These are phyloP conservation scores for Melanotaenia boesemani DNA, from an alignment of 2,797 vertebrate genomes.

Conservation along the genomic window DNA sequence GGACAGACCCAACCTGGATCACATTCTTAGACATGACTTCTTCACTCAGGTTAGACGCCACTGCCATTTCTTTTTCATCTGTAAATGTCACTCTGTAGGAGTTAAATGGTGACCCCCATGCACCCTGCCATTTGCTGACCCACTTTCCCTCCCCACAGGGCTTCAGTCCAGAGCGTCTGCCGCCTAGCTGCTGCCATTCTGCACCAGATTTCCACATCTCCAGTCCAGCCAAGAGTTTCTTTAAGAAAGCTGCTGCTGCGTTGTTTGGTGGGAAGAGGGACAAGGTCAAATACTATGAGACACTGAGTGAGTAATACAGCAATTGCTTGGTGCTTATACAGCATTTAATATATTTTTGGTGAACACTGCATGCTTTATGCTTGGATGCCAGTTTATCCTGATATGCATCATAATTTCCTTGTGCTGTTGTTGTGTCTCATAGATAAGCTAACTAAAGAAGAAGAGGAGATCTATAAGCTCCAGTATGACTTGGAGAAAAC, in stretches of 20 bases:
- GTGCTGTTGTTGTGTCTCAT: slow-evolving; percentile 23
- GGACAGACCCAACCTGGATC: slow-evolving; percentile 92
- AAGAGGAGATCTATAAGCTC: slow-evolving; percentile 97
- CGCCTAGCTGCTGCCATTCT: slow-evolving; percentile 93
- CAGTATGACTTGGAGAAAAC: slow-evolving; percentile 93
- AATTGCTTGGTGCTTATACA: too few relatives aligned
- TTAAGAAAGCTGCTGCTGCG: slow-evolving; percentile 97
- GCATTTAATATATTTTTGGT: background rate
- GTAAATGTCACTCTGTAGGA: slow-evolving; percentile 46
- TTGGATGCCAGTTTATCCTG: background rate
- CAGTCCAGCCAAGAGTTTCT: slow-evolving; percentile 98
- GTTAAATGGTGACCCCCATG: slow-evolving; percentile 35
- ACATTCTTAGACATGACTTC: slow-evolving; percentile 95
- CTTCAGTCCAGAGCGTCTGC: slow-evolving; percentile 94
- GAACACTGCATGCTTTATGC: background rate
- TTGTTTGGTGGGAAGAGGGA: slow-evolving; percentile 97
- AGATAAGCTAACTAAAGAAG: slow-evolving; percentile 95
- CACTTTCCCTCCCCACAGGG: slow-evolving; percentile 83
- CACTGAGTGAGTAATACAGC: slow-evolving; percentile 88
- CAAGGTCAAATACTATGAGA: slow-evolving; percentile 96
- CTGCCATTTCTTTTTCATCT: background rate
- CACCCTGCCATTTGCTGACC: slow-evolving; percentile 53
- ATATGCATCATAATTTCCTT: slow-evolving; percentile 11
- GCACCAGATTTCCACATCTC: slow-evolving; percentile 96
- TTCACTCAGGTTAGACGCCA: slow-evolving; percentile 88